Evolutionary conservation across 2,888 invertebrate genomes (phyloP).

Genomic region (Caenorhabditis sp.): DNA sequence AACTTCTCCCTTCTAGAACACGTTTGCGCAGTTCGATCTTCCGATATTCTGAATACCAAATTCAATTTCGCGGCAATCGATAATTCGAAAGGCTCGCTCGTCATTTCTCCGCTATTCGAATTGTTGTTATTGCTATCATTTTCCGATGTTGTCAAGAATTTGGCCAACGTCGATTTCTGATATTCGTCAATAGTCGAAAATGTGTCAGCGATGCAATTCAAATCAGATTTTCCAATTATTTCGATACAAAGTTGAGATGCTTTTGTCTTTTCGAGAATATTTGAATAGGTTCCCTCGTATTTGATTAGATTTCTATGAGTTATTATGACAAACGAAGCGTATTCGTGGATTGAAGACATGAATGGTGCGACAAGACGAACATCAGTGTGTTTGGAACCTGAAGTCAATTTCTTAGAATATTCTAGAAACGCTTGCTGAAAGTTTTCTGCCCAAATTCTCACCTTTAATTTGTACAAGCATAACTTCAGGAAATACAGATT

Average conservation of each 20-base stretch:
- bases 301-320: slow-evolving; percentile 51
- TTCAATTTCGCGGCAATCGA: slow-evolving; percentile 19
- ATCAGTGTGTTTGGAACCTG: slow-evolving; percentile 50
- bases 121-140: slow-evolving; percentile 12
- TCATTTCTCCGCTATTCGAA: neutral
- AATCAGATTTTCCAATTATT: slow-evolving; percentile 55
- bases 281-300: slow-evolving; percentile 54
- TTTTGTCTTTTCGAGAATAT: slow-evolving; percentile 58
- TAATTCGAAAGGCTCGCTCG: slow-evolving; percentile 19
- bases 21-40: slow-evolving; percentile 22
- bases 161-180: slow-evolving; percentile 6
- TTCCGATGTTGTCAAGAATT: slow-evolving; percentile 16
- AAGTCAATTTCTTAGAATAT: too few relatives aligned
- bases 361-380: slow-evolving; percentile 57
- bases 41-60: slow-evolving; percentile 26
- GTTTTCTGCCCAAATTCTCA: too few relatives aligned
- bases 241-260: slow-evolving; percentile 59
- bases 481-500: slow-evolving; percentile 54
- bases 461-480: slow-evolving; percentile 62
- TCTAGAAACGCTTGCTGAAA: too few relatives aligned
- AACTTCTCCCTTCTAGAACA: slow-evolving; percentile 18
- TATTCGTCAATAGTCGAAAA: neutral
- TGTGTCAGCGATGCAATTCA: slow-evolving; percentile 47
- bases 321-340: slow-evolving; percentile 56
- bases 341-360: slow-evolving; percentile 40